Conservation (phyloP, 2,797 vertebrate species). For the Crocidura indochinensis region DNA sequence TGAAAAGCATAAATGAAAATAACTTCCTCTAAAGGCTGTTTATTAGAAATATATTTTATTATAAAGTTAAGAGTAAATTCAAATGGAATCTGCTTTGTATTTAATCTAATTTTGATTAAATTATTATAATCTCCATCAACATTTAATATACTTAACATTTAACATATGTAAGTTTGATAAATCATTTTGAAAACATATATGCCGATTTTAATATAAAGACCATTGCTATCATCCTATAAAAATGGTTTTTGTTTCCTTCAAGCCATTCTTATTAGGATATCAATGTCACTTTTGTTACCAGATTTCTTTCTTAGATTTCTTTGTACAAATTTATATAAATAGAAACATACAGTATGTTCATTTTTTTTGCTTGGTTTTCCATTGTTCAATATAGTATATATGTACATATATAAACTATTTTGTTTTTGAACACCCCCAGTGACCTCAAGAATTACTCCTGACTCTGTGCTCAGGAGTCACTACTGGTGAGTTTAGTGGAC, state of each 20-base stretch:
- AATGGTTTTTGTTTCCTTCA: background rate
- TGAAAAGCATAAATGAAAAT: background rate
- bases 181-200: slow-evolving; percentile 37
- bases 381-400: background rate
- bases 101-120: background rate
- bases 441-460: too few relatives aligned
- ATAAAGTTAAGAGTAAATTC: background rate
- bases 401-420: too few relatives aligned
- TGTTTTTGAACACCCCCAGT: too few relatives aligned
- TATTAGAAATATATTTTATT: slow-evolving; percentile 6
- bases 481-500: too few relatives aligned
- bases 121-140: background rate
- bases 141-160: slow-evolving; percentile 37
- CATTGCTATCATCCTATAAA: background rate
- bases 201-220: background rate
- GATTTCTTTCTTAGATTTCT: background rate
- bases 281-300: background rate
- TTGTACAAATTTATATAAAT: background rate
- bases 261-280: background rate
- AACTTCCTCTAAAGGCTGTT: background rate
- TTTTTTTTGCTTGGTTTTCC: slow-evolving; percentile 5
- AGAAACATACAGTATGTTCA: background rate
- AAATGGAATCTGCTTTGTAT: background rate
- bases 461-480: too few relatives aligned
- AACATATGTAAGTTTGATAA: background rate